Evolutionary conservation across 2,797 vertebrate genomes (phyloP), one percentile per base, ranked within the genome.

Genomic region (Leucoraja ocellata): DNA sequence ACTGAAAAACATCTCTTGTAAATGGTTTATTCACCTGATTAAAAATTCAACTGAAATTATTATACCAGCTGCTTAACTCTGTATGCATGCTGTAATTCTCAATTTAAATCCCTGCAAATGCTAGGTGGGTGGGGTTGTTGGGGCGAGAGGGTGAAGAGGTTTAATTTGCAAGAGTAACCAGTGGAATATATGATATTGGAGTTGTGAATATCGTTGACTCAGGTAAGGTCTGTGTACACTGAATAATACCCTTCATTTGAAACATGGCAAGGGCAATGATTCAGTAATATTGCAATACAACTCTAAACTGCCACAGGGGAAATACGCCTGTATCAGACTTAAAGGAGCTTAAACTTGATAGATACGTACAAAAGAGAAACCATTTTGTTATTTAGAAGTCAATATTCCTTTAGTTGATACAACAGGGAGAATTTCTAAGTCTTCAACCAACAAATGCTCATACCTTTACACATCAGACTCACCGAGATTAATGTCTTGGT

Each of bases 1-100:
- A 94, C 95, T 97, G 94, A 95, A 95, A 95, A 96, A 95, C 94
- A 96, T 96, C 95, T 96, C 96, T 95, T 96, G 95, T 96, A 96
- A 98, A 76, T 97, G 96, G 98, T 98, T 98, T 98, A 98, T 98
- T 97, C 96, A 97, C 97, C 96, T 96, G 95, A 97, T 98, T 97
- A 98, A 98, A 98, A 97, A 98, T 98, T 97, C 97, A 98, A 97
- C 97, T 97, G 97, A 97, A 97, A 96, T 95, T 96, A 96, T 97
- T 96, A 97, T 97, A 97, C 97, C 96, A 98, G 97, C 97, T 98
- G 97, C 97, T 98, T 97, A 97, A 96, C 96, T 96, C 96, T 95
- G 96, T 97, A 96, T 96, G 94, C 96, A 97, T 97, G 95, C 96
- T 97, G 96, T 97, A 97, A 98, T 97, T 98, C 97, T 96, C 96